Evolutionary conservation across 2,797 vertebrate genomes (phyloP), one percentile per base, ranked within the genome.

Genomic region (Eupleurogrammus muticus): DNA sequence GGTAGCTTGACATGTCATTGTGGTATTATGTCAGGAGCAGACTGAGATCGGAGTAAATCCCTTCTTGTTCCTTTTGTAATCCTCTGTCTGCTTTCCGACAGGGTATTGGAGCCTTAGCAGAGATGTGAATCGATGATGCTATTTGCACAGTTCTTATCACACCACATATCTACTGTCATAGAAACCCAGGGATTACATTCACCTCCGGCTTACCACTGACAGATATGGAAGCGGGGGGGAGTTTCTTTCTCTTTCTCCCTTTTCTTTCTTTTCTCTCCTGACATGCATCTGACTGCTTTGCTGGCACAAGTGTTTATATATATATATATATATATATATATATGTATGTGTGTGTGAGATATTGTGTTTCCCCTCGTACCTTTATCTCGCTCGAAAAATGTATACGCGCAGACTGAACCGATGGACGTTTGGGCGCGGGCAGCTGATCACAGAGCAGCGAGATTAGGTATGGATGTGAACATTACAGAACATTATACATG

Each of bases 101-200:
- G 70, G 73, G 63, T 68, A 77, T 75, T 70, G 77, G 60, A 84
- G 71, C 59, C 55, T 73, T 34, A 67, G 71, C 79, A 40, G 70
- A 81, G 75, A 84, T 85, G 64, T 59, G 72, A 87, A 90, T 87
- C 81, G 34, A 78, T 85, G 83, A 77, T 83, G 70, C 80, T 82
- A 85, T 91, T 91, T 88, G 70, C 82, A 80, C 81, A 80, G 56
- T 81, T 82, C 80, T 84, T 90, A 90, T 91, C 85, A 60, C 34
- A 20, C 66, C 50, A 69, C 64, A 70, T 59, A 87, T 84, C 84
- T 73, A 53, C 71, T 86, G 80, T 81, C 86, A 82, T 46, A 79
- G 49, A 89, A 83, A 89, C 64, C 70, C 49, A 62, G 74, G 82
- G 82, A 84, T 85, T 83, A 87, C 68, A 57, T 73, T 82, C 71